Conservation (phyloP, 2,113 vertebrate species). For the Tonatia bakeri region DNA sequence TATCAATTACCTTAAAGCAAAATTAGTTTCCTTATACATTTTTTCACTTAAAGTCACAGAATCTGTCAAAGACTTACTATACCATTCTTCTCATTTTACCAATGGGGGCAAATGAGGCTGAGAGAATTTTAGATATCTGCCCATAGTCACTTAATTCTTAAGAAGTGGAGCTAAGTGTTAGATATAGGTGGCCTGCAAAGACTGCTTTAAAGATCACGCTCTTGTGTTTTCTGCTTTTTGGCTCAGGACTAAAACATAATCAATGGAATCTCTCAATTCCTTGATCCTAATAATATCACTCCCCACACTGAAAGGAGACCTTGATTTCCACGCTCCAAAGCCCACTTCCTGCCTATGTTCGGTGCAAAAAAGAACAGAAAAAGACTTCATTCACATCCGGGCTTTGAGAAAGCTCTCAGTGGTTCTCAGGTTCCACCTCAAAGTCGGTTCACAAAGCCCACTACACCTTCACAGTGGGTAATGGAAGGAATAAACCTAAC, state of each 20-base stretch:
- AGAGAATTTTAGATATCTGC: constrained; percentile 14
- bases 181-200: neutral
- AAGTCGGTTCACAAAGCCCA: neutral
- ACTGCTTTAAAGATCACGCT: neutral
- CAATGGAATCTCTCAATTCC: neutral
- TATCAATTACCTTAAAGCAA: neutral
- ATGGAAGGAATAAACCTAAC: constrained; percentile 28
- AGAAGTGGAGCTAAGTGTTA: neutral
- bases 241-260: neutral
- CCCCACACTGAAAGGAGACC: neutral
- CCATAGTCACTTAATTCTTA: neutral
- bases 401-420: neutral
- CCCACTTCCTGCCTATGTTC: neutral
- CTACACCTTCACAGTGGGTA: neutral
- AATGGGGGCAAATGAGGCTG: neutral
- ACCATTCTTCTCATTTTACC: neutral
- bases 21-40: neutral
- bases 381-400: neutral
- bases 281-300: neutral
- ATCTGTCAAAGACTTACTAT: neutral
- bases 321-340: neutral
- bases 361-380: neutral
- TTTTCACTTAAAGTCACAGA: neutral
- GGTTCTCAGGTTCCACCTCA: constrained; percentile 22
- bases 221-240: neutral